Base-by-base conservation (phyloP, 92 coral and sea anemone species). In the Epizoanthus stellaris region DNA sequence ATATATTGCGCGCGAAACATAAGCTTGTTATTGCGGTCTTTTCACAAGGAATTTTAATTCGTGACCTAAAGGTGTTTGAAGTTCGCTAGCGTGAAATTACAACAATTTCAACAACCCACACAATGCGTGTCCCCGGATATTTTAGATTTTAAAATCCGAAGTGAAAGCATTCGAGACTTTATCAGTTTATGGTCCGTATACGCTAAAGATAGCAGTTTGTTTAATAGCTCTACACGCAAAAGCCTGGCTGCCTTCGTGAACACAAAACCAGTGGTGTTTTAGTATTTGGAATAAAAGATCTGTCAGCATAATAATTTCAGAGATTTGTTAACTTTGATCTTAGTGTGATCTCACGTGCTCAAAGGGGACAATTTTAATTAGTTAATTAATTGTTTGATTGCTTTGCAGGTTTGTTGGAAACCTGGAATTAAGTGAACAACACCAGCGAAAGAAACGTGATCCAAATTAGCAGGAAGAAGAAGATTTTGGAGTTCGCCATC, bases 371-470 rank as follows among this genome's bases (percentile, higher is more conserved):
- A 64, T 17, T 43, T 79, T 63, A 79, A 79, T 79, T 63, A 79
- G 67, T 63, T 79, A 79, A 79, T 64, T 79, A 79, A 42, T 62
- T 64, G 73, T 63, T 62, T 79, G 59, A 79, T 79, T 79, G 70
- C 83, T 79, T 79, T 79, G 43, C 57, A 79, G 83, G 72, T 45
- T 40, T 62, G 43, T 40, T 20, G 49, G 40, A 79, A 79, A 79
- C 83, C 83, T 79, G 83, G 72, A n/a, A 63, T 63, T 43, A 63
- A 79, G 83, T 79, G 72, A 19, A 61, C 71, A 20, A 5, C 15
- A 79, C 8, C 10, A 6, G 20, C 11, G 59, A 63, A 20, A n/a
- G n/a, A 64, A 20, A 40, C 13, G 53, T 17, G 34, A 4, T 21
- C 16, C 43, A 20, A 62, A 79, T 38, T 42, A n/a, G 23, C n/a